Conservation (phyloP, 92 coral and sea anemone genomes). For the Anthopleura xanthogrammica region DNA sequence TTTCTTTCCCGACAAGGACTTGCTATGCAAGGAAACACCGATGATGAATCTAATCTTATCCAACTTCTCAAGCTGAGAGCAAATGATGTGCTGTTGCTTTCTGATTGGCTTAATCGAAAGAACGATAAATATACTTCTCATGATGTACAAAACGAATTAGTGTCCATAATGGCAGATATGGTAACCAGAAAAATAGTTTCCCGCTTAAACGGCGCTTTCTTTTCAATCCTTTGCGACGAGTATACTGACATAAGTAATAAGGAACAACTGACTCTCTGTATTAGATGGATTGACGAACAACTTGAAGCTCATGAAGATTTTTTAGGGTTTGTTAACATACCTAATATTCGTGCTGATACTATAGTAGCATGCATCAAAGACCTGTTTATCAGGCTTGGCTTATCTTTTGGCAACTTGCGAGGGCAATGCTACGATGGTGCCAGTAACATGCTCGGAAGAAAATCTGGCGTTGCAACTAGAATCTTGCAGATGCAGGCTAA, state of each 20-base stretch:
- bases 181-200: conserved; percentile 35
- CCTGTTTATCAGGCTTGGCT: conserved; percentile 34
- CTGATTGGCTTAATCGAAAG: conserved; percentile 44
- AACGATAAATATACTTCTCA: conserved; percentile 49
- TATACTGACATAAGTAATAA: conserved; percentile 44
- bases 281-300: conserved; percentile 38
- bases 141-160: conserved; percentile 42
- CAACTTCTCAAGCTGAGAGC: conserved; percentile 49
- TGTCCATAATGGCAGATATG: conserved; percentile 35
- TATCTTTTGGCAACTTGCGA: conserved; percentile 53
- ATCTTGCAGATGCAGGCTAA: conserved; percentile 69
- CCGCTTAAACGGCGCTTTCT: neutral
- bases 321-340: conserved; percentile 42
- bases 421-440: conserved; percentile 75
- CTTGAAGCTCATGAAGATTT: conserved; percentile 47
- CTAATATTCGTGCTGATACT: conserved; percentile 50
- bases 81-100: conserved; percentile 35
- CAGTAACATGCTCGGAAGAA: conserved; percentile 73
- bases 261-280: conserved; percentile 37
- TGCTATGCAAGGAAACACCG: conserved; percentile 49
- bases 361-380: conserved; percentile 54
- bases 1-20: conserved; percentile 62
- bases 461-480: conserved; percentile 55
- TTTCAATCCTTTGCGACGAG: conserved; percentile 35
- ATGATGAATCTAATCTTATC: conserved; percentile 50